A percentile compares a stretch with the other conserved stretches of the same genome.
Evolutionary conservation across 2,113 vertebrate genomes (phyloP).

Genomic region (Passerina amoena): DNA sequence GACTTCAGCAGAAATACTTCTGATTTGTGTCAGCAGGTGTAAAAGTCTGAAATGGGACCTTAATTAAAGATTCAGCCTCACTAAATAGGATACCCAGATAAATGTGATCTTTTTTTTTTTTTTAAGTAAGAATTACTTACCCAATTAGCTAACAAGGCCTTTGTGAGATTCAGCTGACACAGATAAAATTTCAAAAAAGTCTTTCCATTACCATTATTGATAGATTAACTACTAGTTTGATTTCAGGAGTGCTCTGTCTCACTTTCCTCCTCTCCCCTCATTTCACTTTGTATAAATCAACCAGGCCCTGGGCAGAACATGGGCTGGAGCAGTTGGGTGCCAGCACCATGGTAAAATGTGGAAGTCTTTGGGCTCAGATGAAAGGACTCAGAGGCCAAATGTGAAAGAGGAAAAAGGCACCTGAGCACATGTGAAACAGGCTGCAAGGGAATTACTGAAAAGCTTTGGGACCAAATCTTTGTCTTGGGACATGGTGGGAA

Average conservation of each 20-base stretch:
- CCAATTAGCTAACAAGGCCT: background rate
- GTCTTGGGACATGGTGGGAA: background rate
- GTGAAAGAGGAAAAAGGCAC: background rate
- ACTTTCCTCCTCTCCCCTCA: background rate
- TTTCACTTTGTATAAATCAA: background rate
- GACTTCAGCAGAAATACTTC: background rate
- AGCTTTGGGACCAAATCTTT: background rate
- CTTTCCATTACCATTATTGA: background rate
- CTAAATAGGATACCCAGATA: background rate
- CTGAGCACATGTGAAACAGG: background rate
- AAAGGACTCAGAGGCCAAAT: background rate
- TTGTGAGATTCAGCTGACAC: background rate
- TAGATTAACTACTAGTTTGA: background rate
- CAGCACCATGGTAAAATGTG: fast-evolving
- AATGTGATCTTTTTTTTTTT: background rate
- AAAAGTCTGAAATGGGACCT: background rate
- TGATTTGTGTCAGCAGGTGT: background rate
- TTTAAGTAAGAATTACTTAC: background rate
- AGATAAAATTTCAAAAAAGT: background rate
- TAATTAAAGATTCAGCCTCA: background rate
- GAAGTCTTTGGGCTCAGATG: background rate
- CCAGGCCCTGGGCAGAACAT: background rate
- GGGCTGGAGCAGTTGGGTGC: fast-evolving
- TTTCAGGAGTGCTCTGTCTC: background rate
- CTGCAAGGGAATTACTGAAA: background rate